Evolutionary conservation across 2,113 vertebrate species (phyloP).

Genomic region (Burhinus oedicnemus): DNA sequence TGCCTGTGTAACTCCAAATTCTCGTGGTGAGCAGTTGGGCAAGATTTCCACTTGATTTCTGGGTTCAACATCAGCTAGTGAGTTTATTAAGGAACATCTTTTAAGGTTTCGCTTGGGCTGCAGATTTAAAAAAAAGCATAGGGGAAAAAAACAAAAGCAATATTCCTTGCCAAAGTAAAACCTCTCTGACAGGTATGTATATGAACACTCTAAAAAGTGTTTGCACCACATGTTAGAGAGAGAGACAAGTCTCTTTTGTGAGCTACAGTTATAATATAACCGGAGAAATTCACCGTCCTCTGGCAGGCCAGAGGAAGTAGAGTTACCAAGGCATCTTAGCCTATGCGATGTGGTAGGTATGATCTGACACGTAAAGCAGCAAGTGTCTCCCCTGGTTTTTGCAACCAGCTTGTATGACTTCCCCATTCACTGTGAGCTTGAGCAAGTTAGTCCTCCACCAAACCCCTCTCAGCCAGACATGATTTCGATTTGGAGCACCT

Average conservation of each 20-base stretch:
- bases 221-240: not conserved
- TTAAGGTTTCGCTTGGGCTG: not conserved
- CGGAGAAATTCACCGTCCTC: not conserved
- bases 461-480: not conserved
- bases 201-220: not conserved
- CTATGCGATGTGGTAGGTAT: not conserved
- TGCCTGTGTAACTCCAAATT: not conserved
- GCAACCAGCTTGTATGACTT: not conserved
- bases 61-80: not conserved
- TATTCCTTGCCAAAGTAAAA: not conserved
- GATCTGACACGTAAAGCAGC: rapidly evolving
- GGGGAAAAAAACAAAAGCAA: not conserved
- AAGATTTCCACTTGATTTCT: not conserved
- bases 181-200: not conserved
- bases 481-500: not conserved
- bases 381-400: not conserved
- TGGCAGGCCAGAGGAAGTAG: not conserved
- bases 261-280: not conserved
- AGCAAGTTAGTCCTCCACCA: not conserved
- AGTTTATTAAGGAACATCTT: not conserved
- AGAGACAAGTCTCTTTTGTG: not conserved
- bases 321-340: not conserved
- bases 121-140: not conserved
- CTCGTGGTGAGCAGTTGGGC: not conserved
- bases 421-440: not conserved